Percentiles rank a stretch among this genome's conserved stretches.
These are phyloP conservation scores for Grammomys surdaster DNA, from an alignment of 2,113 vertebrate species.

Conservation along the genomic window DNA sequence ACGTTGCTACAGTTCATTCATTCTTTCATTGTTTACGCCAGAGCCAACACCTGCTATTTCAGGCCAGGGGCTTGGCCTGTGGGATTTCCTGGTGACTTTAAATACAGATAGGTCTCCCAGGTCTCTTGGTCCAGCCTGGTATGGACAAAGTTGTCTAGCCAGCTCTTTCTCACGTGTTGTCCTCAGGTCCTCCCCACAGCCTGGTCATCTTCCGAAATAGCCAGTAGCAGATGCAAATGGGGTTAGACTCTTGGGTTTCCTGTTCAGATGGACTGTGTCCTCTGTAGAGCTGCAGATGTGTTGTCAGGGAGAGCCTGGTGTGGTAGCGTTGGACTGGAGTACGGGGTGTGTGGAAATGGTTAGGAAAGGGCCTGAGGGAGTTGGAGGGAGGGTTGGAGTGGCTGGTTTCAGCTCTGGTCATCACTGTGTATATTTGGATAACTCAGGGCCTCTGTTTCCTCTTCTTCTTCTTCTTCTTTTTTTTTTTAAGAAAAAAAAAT, in stretches of 20 bases:
- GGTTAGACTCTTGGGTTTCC: neutral
- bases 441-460: constrained; percentile 18
- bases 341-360: constrained; percentile 42
- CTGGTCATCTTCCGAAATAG: neutral
- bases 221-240: constrained; percentile 48
- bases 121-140: constrained; percentile 2
- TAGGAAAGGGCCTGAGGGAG: constrained; percentile 20
- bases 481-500: neutral
- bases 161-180: neutral
- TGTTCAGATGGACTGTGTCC: constrained; percentile 17
- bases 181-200: neutral
- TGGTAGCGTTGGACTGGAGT: constrained; percentile 7
- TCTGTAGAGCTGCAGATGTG: neutral
- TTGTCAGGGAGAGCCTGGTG: constrained; percentile 5
- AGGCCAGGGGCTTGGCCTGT: constrained; percentile 7
- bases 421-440: neutral
- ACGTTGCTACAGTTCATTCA: constrained; percentile 41
- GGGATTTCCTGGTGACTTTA: constrained; percentile 18
- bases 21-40: constrained; percentile 64
- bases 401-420: constrained; percentile 43
- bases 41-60: constrained; percentile 34
- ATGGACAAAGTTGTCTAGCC: neutral
- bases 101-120: neutral
- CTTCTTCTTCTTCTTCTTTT: neutral
- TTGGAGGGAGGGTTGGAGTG: neutral